Evolutionary conservation across 1,140 invertebrate species (phyloP).

Genomic region (Frieseomelitta varia): DNA sequence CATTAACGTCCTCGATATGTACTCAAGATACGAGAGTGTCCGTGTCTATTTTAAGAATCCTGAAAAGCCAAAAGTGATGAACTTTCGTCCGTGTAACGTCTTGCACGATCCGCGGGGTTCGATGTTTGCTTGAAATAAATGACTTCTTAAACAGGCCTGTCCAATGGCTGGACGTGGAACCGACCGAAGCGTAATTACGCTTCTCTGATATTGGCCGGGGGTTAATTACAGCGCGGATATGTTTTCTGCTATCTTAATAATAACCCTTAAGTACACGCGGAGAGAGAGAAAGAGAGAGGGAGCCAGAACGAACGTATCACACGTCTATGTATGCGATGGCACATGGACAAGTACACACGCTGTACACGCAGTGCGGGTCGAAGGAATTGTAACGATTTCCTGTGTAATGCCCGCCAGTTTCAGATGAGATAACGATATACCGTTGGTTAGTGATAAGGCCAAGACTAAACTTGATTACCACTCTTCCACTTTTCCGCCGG

Average conservation of each 20-base stretch:
- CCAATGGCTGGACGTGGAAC: background rate
- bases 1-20: background rate
- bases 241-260: conserved; percentile 48
- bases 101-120: background rate
- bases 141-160: background rate
- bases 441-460: conserved; percentile 35
- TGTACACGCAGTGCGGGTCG: background rate
- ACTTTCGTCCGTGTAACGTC: background rate
- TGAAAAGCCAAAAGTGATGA: background rate
- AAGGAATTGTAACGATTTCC: conserved; percentile 48
- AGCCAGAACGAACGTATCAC: background rate
- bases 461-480: conserved; percentile 12
- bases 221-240: conserved; percentile 38
- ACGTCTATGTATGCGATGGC: no score
- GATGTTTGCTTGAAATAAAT: conserved; percentile 11
- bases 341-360: background rate
- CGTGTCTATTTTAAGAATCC: background rate
- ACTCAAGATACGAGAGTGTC: background rate
- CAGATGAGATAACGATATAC: conserved; percentile 40
- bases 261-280: conserved; percentile 12
- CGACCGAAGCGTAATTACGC: conserved; percentile 13
- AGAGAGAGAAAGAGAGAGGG: no score
- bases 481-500: conserved; percentile 9
- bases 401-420: conserved; percentile 16
- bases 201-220: background rate